phyloP scores from a whole-genome alignment of 2,888 invertebrate genomes.

The Epiblema foenella region DNA sequence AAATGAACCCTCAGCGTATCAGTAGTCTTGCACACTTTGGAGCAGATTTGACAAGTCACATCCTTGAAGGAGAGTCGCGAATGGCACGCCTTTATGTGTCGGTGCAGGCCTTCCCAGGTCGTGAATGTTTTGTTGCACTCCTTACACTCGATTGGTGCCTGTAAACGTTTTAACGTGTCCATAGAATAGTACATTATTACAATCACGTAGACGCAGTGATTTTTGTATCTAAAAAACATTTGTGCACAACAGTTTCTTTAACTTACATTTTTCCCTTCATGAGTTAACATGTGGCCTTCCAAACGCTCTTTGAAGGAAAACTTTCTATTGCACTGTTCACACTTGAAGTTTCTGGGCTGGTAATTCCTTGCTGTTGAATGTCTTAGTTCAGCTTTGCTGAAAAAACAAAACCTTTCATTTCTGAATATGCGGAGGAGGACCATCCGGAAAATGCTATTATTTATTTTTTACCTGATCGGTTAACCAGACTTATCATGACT shows the following conservation, averaged over 20 bases:
- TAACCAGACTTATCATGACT: no score
- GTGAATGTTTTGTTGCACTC: conserved; percentile 71
- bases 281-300: conserved; percentile 70
- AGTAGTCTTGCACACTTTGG: conserved; percentile 67
- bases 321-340: conserved; percentile 70
- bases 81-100: conserved; percentile 69
- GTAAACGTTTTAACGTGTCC: conserved; percentile 33
- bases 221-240: no score
- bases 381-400: background rate
- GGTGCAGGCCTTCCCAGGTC: conserved; percentile 67
- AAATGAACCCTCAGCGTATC: conserved; percentile 67
- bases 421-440: no score
- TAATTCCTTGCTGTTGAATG: conserved; percentile 11
- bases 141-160: conserved; percentile 63
- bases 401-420: conserved; percentile 37
- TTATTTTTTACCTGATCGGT: conserved; percentile 45
- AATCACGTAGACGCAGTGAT: no score
- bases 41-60: conserved; percentile 69
- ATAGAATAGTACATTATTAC: background rate
- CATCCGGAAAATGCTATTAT: no score
- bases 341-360: conserved; percentile 54
- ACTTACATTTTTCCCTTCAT: conserved; percentile 69
- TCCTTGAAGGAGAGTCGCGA: conserved; percentile 59
- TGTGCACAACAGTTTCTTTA: no score
- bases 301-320: conserved; percentile 65